phyloP scores from a whole-genome alignment of 1,140 invertebrate species.

The Drosophila erecta region DNA sequence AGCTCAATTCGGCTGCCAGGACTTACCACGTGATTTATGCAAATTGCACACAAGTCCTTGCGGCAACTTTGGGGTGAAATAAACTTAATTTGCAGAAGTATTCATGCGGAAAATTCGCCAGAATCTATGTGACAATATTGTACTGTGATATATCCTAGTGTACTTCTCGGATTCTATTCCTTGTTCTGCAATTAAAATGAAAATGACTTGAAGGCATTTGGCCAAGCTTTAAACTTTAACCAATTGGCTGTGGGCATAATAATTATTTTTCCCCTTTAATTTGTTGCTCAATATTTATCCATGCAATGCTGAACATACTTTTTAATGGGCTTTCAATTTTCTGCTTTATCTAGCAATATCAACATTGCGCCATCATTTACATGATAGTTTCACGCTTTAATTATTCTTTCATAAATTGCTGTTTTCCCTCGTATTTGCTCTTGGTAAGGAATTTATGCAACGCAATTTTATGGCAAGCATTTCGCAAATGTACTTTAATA shows the following conservation, averaged over 20 bases:
- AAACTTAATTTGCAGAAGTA: slow-evolving; percentile 16
- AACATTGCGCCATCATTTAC: not conserved
- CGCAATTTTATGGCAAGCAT: not conserved
- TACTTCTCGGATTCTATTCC: too few species aligned
- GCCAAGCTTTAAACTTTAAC: not conserved
- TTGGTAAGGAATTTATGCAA: not conserved
- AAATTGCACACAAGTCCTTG: slow-evolving; percentile 43
- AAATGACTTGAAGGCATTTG: not conserved
- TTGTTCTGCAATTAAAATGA: not conserved
- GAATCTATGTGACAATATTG: not conserved
- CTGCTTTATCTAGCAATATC: not conserved
- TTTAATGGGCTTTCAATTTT: slow-evolving; percentile 1
- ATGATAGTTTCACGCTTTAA: not conserved
- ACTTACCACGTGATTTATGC: slow-evolving; percentile 37
- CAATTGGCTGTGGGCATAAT: too few species aligned
- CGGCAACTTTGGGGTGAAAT: slow-evolving; percentile 22
- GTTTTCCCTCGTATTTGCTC: not conserved
- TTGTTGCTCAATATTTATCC: too few species aligned
- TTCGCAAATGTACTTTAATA: slow-evolving; percentile 7
- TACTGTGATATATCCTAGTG: too few species aligned
- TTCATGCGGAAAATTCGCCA: slow-evolving; percentile 2
- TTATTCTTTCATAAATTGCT: not conserved
- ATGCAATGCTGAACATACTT: not conserved
- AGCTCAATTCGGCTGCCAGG: slow-evolving; percentile 28
- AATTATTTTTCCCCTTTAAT: not conserved